These are phyloP conservation scores for Nannospalax galili DNA, from an alignment of 2,113 vertebrate species.

Conservation along the genomic window DNA sequence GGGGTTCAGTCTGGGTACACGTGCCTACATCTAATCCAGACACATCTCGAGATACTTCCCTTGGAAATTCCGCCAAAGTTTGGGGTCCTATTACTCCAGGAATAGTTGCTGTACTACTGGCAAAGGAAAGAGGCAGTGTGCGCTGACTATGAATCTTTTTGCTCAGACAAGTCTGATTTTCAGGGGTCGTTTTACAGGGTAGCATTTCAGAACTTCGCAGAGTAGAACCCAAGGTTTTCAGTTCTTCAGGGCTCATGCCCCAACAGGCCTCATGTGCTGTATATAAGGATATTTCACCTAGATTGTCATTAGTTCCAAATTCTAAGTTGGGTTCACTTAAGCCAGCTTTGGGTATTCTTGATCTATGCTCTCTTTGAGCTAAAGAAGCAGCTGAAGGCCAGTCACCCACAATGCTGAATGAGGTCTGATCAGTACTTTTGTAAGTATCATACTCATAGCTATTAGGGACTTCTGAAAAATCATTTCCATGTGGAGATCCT, in stretches of 20 bases:
- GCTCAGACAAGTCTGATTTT: constrained; percentile 83
- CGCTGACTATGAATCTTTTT: constrained; percentile 84
- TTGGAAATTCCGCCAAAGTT: background rate
- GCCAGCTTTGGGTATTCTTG: constrained; percentile 71
- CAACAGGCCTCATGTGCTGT: constrained; percentile 51
- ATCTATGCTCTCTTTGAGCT: constrained; percentile 81
- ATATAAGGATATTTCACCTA: constrained; percentile 62
- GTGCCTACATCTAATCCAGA: constrained; percentile 57
- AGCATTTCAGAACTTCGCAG: constrained; percentile 54
- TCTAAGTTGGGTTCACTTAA: constrained; percentile 63
- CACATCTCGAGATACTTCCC: constrained; percentile 27
- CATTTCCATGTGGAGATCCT: constrained; percentile 54
- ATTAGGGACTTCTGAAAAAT: constrained; percentile 26
- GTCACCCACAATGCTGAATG: constrained; percentile 84
- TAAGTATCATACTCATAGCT: constrained; percentile 48
- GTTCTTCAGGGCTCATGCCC: constrained; percentile 65
- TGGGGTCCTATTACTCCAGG: constrained; percentile 60
- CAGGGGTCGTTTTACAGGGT: constrained; percentile 58
- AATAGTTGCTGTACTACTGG: constrained; percentile 81
- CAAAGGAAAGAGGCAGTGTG: constrained; percentile 86
- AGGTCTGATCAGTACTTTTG: constrained; percentile 71
- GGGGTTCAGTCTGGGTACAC: constrained; percentile 92
- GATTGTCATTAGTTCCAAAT: constrained; percentile 59
- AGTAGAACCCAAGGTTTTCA: constrained; percentile 21
- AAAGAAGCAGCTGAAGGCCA: constrained; percentile 84